A percentile compares a stretch with the other conserved stretches of the same genome.
These are phyloP conservation scores for Drosophila affinis DNA, from an alignment of 2,888 invertebrate species.

Conservation along the genomic window DNA sequence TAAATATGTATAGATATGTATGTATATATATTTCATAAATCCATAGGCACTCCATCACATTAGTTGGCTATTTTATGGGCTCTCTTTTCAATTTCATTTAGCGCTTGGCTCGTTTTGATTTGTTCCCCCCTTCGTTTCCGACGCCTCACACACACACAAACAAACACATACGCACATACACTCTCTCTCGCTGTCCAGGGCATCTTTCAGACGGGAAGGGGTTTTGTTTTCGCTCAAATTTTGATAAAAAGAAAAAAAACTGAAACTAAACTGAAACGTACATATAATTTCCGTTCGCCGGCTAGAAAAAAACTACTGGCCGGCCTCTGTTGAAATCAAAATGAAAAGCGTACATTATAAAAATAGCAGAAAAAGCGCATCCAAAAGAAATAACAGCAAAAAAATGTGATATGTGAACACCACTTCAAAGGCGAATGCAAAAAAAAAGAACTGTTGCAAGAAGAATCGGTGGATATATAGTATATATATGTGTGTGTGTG, in stretches of 20 bases:
- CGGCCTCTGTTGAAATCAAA: conserved; percentile 29
- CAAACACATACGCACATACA: neutral
- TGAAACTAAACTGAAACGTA: conserved; percentile 32
- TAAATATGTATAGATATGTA: conserved; percentile 12
- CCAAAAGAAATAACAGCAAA: conserved; percentile 16
- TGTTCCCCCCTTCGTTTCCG: conserved; percentile 8
- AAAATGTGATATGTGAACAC: neutral
- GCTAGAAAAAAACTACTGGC: conserved; percentile 45
- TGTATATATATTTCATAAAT: conserved; percentile 48
- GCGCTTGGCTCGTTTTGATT: conserved; percentile 38
- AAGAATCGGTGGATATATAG: neutral
- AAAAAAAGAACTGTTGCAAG: neutral
- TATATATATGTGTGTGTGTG: too few relatives aligned
- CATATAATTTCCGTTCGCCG: conserved; percentile 69
- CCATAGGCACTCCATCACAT: conserved; percentile 46
- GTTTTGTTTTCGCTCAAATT: conserved; percentile 24
- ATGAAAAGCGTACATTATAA: conserved; percentile 20
- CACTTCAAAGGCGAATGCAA: conserved; percentile 1
- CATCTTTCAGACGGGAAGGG: conserved; percentile 9
- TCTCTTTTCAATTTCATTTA: conserved; percentile 45
- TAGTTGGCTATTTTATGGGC: conserved; percentile 48
- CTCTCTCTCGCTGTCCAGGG: conserved; percentile 25
- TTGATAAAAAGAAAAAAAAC: conserved; percentile 45
- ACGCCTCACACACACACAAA: too few relatives aligned
- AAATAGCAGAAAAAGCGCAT: conserved; percentile 33